These are phyloP conservation scores for Agrochola macilenta DNA, from an alignment of 2,888 invertebrate species.

Conservation along the genomic window DNA sequence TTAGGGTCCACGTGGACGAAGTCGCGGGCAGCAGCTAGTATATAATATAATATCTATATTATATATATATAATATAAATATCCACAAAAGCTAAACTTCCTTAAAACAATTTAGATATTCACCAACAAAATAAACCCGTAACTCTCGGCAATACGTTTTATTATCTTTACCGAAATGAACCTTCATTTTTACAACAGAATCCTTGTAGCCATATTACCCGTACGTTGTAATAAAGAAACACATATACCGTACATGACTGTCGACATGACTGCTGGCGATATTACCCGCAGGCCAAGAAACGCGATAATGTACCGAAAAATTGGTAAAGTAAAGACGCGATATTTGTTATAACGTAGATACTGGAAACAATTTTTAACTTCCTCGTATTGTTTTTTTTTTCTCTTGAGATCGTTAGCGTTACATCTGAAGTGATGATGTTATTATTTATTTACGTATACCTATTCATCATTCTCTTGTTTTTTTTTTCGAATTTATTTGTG, in stretches of 20 bases:
- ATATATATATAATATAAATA: no score
- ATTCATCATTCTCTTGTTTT: not conserved
- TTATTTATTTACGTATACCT: not conserved
- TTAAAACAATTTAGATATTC: conserved; percentile 23
- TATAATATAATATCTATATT: no score
- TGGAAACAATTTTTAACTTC: not conserved
- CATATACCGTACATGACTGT: conserved; percentile 40
- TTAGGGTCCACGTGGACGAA: no score
- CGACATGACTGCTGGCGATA: conserved; percentile 40
- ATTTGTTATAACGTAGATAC: not conserved
- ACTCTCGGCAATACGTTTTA: conserved; percentile 37
- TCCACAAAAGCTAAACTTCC: conserved; percentile 3
- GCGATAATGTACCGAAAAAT: conserved; percentile 39
- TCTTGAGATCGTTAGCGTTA: not conserved
- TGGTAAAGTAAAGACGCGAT: not conserved
- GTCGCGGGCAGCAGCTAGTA: no score
- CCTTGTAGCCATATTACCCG: conserved; percentile 19
- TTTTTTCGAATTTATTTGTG: not conserved
- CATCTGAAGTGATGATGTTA: not conserved
- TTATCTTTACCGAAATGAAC: conserved; percentile 46
- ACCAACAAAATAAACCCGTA: conserved; percentile 27
- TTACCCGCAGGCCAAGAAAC: conserved; percentile 36
- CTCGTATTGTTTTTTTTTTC: not conserved
- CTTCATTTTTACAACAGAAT: conserved; percentile 49
- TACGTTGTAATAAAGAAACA: conserved; percentile 55